Base-by-base conservation (phyloP, 2,113 vertebrate genomes). In the Gila orcuttii region DNA sequence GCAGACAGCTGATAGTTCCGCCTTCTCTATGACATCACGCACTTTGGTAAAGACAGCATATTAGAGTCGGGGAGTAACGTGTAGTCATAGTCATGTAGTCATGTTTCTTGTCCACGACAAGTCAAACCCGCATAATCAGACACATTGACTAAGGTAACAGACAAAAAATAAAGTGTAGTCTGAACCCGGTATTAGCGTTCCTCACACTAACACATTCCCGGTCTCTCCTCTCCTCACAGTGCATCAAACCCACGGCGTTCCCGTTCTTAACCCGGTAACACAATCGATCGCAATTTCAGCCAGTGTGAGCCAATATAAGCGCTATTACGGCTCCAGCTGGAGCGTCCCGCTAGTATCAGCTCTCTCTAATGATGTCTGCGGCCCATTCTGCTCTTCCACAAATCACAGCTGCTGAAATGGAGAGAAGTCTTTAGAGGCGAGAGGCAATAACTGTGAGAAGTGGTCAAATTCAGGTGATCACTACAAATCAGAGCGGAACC, bases 351-450 rank as follows among this genome's bases (percentile, higher is more conserved):
- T 55, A 55, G 74, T 77, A 77, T 77, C 75, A 55, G 75, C 64
- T 52, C 64, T 42, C 81, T 83, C 66, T 73, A 73, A 55, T 73
- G 45, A 71, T 52, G 21, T 57, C 81, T 83, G 47, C 19, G 8
- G 64, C 52, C 79, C 85, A 13, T 80, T 86, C 66, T 68, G 76
- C 50, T 79, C 78, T 23, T 71, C 76, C 74, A 68, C 74, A 85
- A 85, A 85, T 85, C 74, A 85, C 83, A 25, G 59, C n/a, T 31
- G 59, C 23, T 64, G 79, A 60, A 80, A 78, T 57, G 25, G 28
- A 78, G 50, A 79, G 52, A 59, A 79, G 77, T 79, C 77, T 79
- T 79, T 79, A 79, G 55, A 79, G 55, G 55, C 2, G 3, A 81
- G 59, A 66, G n/a, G 59, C 59, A 81, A 81, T 81, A 66, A 81